phyloP scores from a whole-genome alignment of 2,797 vertebrate genomes.

The Rhinophrynus dorsalis region DNA sequence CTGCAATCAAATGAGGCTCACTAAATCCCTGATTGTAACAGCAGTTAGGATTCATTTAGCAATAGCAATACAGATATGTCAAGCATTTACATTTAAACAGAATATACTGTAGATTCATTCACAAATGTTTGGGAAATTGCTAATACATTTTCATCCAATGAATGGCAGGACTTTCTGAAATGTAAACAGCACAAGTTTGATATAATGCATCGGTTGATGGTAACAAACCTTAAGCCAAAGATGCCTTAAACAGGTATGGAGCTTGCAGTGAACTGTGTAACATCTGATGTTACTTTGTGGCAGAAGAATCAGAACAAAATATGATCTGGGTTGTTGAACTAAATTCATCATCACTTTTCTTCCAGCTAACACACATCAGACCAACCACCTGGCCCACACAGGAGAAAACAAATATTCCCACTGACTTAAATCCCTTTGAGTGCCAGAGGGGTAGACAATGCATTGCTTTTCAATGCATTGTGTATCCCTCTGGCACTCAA shows the following conservation, averaged over 20 bases:
- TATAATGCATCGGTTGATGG: background rate
- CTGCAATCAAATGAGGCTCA: background rate
- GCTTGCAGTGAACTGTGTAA: background rate
- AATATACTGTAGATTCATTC: conserved; percentile 22
- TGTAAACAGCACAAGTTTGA: conserved; percentile 17
- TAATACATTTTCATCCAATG: background rate
- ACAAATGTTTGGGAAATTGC: conserved; percentile 30
- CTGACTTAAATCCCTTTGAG: too few relatives aligned
- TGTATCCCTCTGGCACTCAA: too few relatives aligned
- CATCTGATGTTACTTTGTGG: conserved; percentile 11
- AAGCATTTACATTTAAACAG: conserved; percentile 26
- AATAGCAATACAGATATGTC: conserved; percentile 10
- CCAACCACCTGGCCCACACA: too few relatives aligned
- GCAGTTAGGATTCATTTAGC: background rate
- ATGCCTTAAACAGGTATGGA: background rate
- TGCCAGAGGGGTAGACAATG: too few relatives aligned
- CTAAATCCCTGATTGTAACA: conserved; percentile 25
- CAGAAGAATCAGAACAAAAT: conserved; percentile 16
- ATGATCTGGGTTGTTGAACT: conserved; percentile 2
- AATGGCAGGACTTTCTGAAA: background rate
- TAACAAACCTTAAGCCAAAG: background rate
- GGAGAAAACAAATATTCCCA: too few relatives aligned
- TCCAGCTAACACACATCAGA: too few relatives aligned
- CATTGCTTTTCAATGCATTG: too few relatives aligned
- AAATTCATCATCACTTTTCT: conserved; percentile 10